These are phyloP conservation scores for Pollicipes pollicipes DNA, from an alignment of 1,140 invertebrate species.

Conservation along the genomic window DNA sequence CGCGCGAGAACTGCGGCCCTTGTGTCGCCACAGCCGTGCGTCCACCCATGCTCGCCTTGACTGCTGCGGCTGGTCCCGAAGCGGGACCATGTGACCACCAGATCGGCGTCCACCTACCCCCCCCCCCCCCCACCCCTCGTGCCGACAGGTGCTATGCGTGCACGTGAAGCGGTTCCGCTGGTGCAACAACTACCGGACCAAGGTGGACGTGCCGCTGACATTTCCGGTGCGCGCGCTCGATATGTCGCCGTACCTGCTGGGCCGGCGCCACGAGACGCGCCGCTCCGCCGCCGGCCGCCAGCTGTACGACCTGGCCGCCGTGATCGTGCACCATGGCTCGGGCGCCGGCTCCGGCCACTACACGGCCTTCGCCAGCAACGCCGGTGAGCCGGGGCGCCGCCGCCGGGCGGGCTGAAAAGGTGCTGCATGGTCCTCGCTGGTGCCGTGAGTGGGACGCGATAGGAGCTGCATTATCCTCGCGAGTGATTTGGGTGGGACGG, in stretches of 20 bases:
- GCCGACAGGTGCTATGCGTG: slow-evolving; percentile 50
- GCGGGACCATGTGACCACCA: too few relatives aligned
- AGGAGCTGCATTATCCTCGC: too few relatives aligned
- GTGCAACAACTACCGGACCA: slow-evolving; percentile 58
- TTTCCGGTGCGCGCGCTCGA: slow-evolving; percentile 57
- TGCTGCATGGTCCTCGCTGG: too few relatives aligned
- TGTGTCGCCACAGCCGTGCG: too few relatives aligned
- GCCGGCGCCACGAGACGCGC: slow-evolving; percentile 46
- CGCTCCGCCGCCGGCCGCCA: slow-evolving; percentile 37
- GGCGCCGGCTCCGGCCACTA: slow-evolving; percentile 69
- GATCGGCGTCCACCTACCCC: too few relatives aligned
- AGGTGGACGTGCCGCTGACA: slow-evolving; percentile 58
- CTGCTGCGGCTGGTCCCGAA: too few relatives aligned
- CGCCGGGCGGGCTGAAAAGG: too few relatives aligned
- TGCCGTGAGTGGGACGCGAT: too few relatives aligned
- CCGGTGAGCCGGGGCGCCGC: slow-evolving; percentile 3
- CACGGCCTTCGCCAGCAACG: slow-evolving; percentile 59
- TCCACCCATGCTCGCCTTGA: too few relatives aligned
- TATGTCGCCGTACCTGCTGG: slow-evolving; percentile 58
- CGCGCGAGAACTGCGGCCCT: too few relatives aligned
- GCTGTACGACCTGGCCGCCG: slow-evolving; percentile 62
- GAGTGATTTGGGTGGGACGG: too few relatives aligned
- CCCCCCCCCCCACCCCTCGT: too few relatives aligned
- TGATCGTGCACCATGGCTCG: slow-evolving; percentile 68
- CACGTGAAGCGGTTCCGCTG: slow-evolving; percentile 72